A percentile compares a stretch with the other conserved stretches of the same genome.
Conservation (phyloP, 2,113 vertebrate species). For the Nothobranchius furzeri region DNA sequence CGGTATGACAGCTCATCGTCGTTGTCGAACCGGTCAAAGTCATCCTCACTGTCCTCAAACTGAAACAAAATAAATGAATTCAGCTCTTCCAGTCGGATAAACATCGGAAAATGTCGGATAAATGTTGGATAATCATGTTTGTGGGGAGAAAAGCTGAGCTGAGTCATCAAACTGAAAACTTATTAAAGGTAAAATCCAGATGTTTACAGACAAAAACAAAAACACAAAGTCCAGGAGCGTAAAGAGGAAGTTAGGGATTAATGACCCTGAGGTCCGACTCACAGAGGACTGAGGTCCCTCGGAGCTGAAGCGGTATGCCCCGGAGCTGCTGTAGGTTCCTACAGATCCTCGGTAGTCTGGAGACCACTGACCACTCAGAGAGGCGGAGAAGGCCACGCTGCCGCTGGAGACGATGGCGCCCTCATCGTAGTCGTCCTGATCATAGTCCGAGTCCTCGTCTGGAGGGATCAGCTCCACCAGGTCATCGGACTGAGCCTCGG, state of each 20-base stretch:
- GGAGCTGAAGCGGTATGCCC: constrained; percentile 92
- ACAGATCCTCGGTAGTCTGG: constrained; percentile 89
- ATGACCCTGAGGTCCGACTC: constrained; percentile 52
- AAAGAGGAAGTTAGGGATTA: no score
- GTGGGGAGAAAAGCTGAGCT: no score
- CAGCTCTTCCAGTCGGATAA: no score
- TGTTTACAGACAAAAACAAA: no score
- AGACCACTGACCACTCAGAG: constrained; percentile 89
- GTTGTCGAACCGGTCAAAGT: constrained; percentile 93
- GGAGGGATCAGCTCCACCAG: constrained; percentile 86
- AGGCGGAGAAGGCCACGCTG: constrained; percentile 88
- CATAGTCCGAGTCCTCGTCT: constrained; percentile 89
- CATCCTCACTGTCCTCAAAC: constrained; percentile 98
- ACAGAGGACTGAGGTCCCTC: constrained; percentile 97
- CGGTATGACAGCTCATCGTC: constrained; percentile 93
- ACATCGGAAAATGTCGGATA: no score
- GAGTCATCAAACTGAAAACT: no score
- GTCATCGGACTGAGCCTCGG: constrained; percentile 71
- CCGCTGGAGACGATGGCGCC: constrained; percentile 88
- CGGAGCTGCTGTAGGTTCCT: constrained; percentile 93
- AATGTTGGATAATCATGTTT: no score
- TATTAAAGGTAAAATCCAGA: no score
- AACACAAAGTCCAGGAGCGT: no score
- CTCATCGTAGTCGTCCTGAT: constrained; percentile 91
- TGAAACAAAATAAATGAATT: constrained; percentile 47